Evolutionary conservation across 2,797 vertebrate genomes (phyloP).

Genomic region (Alcedo atthis): DNA sequence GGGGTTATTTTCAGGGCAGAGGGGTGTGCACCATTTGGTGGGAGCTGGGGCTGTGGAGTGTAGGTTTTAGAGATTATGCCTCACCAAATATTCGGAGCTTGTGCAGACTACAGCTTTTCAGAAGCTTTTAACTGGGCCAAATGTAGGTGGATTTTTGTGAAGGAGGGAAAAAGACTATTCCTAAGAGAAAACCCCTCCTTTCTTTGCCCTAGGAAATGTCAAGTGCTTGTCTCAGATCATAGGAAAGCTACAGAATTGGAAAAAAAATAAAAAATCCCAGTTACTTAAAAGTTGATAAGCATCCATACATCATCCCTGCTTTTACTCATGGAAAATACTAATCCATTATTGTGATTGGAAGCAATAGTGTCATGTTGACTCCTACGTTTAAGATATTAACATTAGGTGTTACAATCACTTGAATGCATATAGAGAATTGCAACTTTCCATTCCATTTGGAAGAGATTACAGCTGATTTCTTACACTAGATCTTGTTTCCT

Average conservation of each 20-base stretch:
- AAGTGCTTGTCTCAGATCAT: background rate
- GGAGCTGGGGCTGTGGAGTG: background rate
- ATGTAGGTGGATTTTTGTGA: constrained; percentile 58
- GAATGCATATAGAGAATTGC: background rate
- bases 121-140: constrained; percentile 47
- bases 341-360: background rate
- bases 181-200: constrained; percentile 15
- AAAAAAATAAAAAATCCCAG: background rate
- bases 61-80: background rate
- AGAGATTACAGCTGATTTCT: background rate
- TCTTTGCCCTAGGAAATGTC: constrained; percentile 32
- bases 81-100: background rate
- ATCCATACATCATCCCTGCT: background rate
- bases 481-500: background rate
- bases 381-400: background rate
- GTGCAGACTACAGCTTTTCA: background rate
- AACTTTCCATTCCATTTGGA: background rate
- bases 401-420: background rate
- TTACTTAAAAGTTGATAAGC: background rate
- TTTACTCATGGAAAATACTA: background rate
- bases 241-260: background rate
- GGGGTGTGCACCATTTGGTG: background rate
- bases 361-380: background rate
- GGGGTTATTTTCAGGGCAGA: background rate
- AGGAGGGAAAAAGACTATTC: constrained; percentile 30